A percentile compares a stretch with the other conserved stretches of the same genome.
Conservation (phyloP, 2,888 invertebrate genomes). For the Psylliodes chrysocephalus region DNA sequence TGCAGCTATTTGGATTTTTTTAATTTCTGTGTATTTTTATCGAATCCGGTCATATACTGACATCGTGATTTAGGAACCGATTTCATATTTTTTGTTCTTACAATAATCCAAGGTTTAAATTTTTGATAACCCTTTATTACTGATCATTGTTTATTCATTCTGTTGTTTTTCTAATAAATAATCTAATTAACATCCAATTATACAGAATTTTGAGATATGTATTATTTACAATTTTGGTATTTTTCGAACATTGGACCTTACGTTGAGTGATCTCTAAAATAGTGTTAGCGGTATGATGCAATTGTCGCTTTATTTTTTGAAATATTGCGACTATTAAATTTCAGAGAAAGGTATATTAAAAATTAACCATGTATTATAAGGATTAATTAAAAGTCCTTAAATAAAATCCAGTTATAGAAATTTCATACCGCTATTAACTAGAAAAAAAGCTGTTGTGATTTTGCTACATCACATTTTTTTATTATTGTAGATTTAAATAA, state of each 20-base stretch:
- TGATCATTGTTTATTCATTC: slow-evolving; percentile 17
- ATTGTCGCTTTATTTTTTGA: not conserved
- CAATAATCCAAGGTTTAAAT: slow-evolving; percentile 19
- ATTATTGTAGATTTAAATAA: slow-evolving; percentile 15
- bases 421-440: too few species aligned
- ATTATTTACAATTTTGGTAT: not conserved
- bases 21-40: too few species aligned
- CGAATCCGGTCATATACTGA: not conserved
- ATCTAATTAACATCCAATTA: slow-evolving; percentile 25
- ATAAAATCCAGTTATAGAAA: too few species aligned
- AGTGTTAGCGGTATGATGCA: not conserved
- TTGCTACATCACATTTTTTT: slow-evolving; percentile 18
- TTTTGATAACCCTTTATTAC: slow-evolving; percentile 16
- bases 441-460: not conserved
- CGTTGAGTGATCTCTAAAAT: not conserved
- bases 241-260: not conserved
- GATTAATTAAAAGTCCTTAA: too few species aligned
- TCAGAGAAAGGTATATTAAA: too few species aligned
- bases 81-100: slow-evolving; percentile 4
- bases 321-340: not conserved
- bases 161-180: slow-evolving; percentile 21
- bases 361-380: too few species aligned
- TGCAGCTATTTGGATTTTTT: too few species aligned
- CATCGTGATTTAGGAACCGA: slow-evolving; percentile 8
- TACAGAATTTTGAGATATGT: not conserved